Evolutionary conservation across 2,888 invertebrate genomes (phyloP).

Genomic region (Caenorhabditis angaria): DNA sequence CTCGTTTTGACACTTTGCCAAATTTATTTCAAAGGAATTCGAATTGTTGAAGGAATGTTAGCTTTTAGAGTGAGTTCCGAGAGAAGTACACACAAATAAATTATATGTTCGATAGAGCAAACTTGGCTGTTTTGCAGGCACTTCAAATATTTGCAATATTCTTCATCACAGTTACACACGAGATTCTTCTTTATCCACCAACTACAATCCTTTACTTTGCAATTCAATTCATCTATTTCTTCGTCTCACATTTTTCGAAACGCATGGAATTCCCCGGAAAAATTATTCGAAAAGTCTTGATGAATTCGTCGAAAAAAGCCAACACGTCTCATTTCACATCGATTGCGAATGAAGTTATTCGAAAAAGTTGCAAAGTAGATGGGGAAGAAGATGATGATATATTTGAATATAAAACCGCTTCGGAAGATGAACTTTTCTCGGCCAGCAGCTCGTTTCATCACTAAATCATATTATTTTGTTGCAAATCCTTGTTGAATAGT

Average conservation of each 20-base stretch:
- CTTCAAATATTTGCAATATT: not conserved
- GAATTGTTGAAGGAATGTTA: not conserved
- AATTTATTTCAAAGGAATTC: not conserved
- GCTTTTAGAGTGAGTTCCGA: not conserved
- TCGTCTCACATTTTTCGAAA: not conserved
- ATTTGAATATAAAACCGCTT: not conserved
- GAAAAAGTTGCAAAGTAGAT: not conserved
- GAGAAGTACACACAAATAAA: too few species aligned
- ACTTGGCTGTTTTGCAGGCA: not conserved
- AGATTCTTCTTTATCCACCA: not conserved
- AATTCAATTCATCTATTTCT: not conserved
- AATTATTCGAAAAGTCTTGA: not conserved
- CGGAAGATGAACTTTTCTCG: not conserved
- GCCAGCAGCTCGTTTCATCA: not conserved
- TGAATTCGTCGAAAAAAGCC: not conserved
- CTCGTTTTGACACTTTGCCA: not conserved
- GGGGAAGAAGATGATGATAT: not conserved
- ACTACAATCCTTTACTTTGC: not conserved
- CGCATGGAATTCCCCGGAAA: not conserved
- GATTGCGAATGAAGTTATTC: not conserved
- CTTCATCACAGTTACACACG: not conserved
- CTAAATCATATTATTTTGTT: not conserved
- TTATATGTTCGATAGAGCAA: too few species aligned
- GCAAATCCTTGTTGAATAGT: not conserved
- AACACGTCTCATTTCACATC: not conserved